Conservation (phyloP, 2,797 vertebrate genomes). For the Hippoglossus hippoglossus region DNA sequence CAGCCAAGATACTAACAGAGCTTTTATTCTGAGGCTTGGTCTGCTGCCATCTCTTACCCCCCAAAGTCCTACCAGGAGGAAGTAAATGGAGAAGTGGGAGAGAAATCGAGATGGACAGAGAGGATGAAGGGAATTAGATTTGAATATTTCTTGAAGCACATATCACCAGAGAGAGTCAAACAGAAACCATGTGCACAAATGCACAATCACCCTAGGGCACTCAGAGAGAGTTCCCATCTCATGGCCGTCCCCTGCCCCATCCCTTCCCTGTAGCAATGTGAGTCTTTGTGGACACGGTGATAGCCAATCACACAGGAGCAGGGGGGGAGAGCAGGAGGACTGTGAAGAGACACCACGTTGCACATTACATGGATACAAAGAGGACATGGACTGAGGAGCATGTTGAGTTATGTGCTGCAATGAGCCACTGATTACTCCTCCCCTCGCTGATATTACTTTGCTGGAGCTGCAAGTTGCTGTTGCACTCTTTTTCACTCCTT, state of each 20-base stretch:
- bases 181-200: neutral
- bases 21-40: slow-evolving; percentile 82
- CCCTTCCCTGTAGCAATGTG: slow-evolving; percentile 21
- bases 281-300: slow-evolving; percentile 43
- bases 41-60: slow-evolving; percentile 68
- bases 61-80: slow-evolving; percentile 54
- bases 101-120: slow-evolving; percentile 16
- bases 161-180: neutral
- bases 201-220: slow-evolving; percentile 4
- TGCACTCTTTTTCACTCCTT: slow-evolving; percentile 25
- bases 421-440: slow-evolving; percentile 46
- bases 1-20: slow-evolving; percentile 85
- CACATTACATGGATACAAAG: slow-evolving; percentile 61
- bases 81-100: slow-evolving; percentile 48
- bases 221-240: slow-evolving; percentile 4
- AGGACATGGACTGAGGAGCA: slow-evolving; percentile 60
- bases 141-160: neutral
- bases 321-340: slow-evolving; percentile 31
- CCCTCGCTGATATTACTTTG: slow-evolving; percentile 11
- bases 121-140: slow-evolving; percentile 2
- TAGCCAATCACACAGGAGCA: slow-evolving; percentile 41
- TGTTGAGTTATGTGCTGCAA: slow-evolving; percentile 44
- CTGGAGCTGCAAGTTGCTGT: slow-evolving; percentile 17
- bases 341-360: slow-evolving; percentile 47
- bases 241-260: neutral